Base-by-base conservation (phyloP, 2,797 vertebrate species). In the Bucorvus abyssinicus region DNA sequence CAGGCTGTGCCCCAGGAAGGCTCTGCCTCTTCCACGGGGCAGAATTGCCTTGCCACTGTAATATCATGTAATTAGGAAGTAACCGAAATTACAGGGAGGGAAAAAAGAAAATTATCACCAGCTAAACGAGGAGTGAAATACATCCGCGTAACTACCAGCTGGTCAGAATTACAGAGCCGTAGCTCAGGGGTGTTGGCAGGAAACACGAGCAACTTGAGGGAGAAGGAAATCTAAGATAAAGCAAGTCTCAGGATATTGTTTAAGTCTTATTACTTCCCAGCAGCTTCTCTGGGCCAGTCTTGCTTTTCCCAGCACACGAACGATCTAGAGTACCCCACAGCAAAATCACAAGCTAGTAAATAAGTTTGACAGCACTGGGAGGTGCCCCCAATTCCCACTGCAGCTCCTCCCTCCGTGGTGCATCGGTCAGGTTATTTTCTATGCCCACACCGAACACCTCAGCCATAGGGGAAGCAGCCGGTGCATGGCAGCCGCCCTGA, bases 1-100 rank as follows among this genome's bases (percentile, higher is more conserved):
- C 59, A 87, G 73, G 55, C 57, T 6, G 3, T 6, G 68, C 40
- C 64, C 64, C 45, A 14, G 65, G 47, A 52, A 42, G 38, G 21
- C 23, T 27, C 9, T 1, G 70, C 36, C 64, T 16, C 50, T 40
- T 10, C 18, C 32, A 8, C 30, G 10, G 60, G 9, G 29, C 90
- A 7, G 42, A 60, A 56, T 4, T 38, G 84, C 8, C 16, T 82
- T 38, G 50, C 13, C 47, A 27, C 75, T 77, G 78, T 13, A 40
- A 29, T 23, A 14, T 20, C 24, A 76, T 18, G 30, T 24, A 47
- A 93, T 88, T 64, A 77, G 69, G 82, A 49, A 81, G n/a, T 70
- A 60, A 38, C 73, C 10, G 50, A 95, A 89, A 91, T 78, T 65
- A 86, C 40, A 77, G 76, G 42, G 91, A 64, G 20, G 34, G 7